Conservation (phyloP, 2,113 vertebrate species). For the Prietella phreatophila region DNA sequence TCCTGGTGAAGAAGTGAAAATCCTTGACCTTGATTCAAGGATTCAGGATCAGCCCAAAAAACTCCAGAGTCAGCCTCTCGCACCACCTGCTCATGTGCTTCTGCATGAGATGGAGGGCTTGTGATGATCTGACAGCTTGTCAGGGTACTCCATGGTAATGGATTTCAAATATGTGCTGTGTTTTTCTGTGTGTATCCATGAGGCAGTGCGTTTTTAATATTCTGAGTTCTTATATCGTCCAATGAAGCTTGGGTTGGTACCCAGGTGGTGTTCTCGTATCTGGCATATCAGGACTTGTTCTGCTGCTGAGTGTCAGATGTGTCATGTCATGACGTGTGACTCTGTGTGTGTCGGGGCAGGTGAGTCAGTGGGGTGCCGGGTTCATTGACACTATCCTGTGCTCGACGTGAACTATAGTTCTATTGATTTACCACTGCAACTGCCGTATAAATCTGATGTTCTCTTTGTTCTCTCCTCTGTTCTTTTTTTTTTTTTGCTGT, state of each 20-base stretch:
- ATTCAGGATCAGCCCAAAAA: constrained; percentile 36
- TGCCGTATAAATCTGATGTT: constrained; percentile 29
- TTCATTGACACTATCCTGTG: not conserved
- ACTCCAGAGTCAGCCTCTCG: constrained; percentile 34
- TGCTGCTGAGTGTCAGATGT: constrained; percentile 24
- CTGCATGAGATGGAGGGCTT: constrained; percentile 42
- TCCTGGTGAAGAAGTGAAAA: constrained; percentile 34
- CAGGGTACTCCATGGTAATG: constrained; percentile 49
- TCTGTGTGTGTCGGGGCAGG: constrained; percentile 20
- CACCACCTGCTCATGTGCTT: constrained; percentile 21
- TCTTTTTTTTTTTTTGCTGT: constrained; percentile 11
- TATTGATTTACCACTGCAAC: constrained; percentile 33
- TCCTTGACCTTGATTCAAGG: constrained; percentile 47
- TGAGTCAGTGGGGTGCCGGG: not conserved
- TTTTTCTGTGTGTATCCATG: constrained; percentile 25
- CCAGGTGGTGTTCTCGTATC: not conserved
- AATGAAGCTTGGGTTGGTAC: not conserved
- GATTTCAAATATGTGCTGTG: constrained; percentile 48
- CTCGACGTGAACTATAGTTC: not conserved
- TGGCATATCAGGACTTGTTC: not conserved
- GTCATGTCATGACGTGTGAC: constrained; percentile 11
- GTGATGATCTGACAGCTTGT: constrained; percentile 53
- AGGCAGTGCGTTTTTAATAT: constrained; percentile 17
- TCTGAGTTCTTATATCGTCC: not conserved
- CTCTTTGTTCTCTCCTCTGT: constrained; percentile 19